phyloP scores from a whole-genome alignment of 92 coral and sea anemone species.

The Muricea muricata region DNA sequence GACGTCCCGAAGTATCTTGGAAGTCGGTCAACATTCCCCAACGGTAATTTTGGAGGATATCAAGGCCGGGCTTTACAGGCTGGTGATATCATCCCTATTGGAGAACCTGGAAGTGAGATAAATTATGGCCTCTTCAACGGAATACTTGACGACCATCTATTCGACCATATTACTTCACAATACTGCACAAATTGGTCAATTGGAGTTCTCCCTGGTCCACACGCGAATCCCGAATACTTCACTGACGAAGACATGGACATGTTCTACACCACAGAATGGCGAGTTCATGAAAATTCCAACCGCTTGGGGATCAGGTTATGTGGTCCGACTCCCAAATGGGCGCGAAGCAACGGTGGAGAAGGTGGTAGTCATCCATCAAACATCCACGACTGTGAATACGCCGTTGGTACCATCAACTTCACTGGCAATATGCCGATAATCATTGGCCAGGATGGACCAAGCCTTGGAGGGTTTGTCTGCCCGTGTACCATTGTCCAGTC shows the following conservation, averaged over 20 bases:
- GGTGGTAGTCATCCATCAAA: constrained; percentile 80
- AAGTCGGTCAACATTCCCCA: constrained; percentile 66
- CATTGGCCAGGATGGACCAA: constrained; percentile 74
- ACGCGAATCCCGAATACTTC: constrained; percentile 71
- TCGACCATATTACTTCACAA: constrained; percentile 18
- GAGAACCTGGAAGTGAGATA: neutral
- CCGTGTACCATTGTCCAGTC: constrained; percentile 75
- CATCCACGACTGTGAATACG: constrained; percentile 73
- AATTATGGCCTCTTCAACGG: neutral
- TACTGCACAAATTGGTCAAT: constrained; percentile 62
- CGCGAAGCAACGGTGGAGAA: constrained; percentile 70
- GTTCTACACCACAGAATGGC: constrained; percentile 70
- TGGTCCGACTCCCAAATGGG: constrained; percentile 70
- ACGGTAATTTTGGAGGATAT: constrained; percentile 64
- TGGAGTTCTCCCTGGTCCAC: constrained; percentile 76
- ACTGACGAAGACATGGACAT: constrained; percentile 64
- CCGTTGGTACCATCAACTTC: constrained; percentile 69
- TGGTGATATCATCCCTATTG: constrained; percentile 56
- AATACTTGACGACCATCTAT: neutral
- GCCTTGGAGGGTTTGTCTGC: constrained; percentile 77
- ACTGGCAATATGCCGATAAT: constrained; percentile 77
- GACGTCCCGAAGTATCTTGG: constrained; percentile 71
- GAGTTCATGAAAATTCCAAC: constrained; percentile 73
- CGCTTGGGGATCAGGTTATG: constrained; percentile 68
- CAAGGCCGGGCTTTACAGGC: constrained; percentile 62